A percentile compares a stretch with the other conserved stretches of the same genome.
Evolutionary conservation across 2,113 vertebrate species (phyloP).

Genomic region (Salvator merianae): DNA sequence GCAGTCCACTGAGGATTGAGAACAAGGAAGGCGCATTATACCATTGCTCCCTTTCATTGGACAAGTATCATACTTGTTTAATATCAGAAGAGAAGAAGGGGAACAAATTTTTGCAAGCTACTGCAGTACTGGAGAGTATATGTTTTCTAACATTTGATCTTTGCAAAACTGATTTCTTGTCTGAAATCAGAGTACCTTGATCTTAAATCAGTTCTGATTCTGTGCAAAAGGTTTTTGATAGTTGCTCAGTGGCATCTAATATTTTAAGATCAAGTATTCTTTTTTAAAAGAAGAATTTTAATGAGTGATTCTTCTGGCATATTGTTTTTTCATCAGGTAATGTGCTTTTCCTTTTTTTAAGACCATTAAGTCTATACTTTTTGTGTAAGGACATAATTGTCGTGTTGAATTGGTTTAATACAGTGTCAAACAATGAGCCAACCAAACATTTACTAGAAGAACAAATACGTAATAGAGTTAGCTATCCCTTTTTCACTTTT

Average conservation of each 20-base stretch:
- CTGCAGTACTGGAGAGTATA: background rate
- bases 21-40: too few relatives aligned
- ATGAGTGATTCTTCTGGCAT: too few relatives aligned
- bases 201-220: background rate
- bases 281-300: too few relatives aligned
- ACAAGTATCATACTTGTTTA: too few relatives aligned
- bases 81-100: too few relatives aligned
- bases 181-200: background rate
- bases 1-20: too few relatives aligned
- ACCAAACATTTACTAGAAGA: too few relatives aligned
- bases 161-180: background rate
- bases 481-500: too few relatives aligned
- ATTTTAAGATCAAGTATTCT: background rate
- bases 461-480: too few relatives aligned
- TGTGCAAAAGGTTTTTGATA: background rate
- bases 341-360: background rate
- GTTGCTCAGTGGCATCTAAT: background rate
- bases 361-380: background rate
- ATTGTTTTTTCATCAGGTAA: background rate
- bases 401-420: background rate
- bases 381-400: background rate
- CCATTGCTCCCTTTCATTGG: too few relatives aligned
- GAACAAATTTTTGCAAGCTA: too few relatives aligned
- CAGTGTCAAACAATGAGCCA: background rate
- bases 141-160: too few relatives aligned